phyloP scores from a whole-genome alignment of 1,140 invertebrate species.

The Drosophila ananassae region DNA sequence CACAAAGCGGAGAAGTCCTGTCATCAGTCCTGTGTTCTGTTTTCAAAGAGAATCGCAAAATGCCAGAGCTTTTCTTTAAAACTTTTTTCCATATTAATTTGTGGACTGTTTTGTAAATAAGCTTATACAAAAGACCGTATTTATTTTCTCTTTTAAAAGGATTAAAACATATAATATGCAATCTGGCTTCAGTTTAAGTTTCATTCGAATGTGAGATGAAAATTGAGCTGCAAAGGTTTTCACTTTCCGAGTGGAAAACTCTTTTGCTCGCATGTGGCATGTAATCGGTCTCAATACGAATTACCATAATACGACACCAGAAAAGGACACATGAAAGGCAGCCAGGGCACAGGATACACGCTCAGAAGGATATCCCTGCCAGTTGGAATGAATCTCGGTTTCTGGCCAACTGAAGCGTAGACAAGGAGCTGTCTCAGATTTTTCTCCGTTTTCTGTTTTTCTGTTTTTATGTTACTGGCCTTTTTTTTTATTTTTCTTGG shows the following conservation, averaged over 20 bases:
- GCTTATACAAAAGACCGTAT: background rate
- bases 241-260: background rate
- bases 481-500: background rate
- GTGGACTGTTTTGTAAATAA: too few relatives aligned
- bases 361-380: slow-evolving; percentile 10
- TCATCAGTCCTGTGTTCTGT: slow-evolving; percentile 6
- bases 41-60: background rate
- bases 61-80: background rate
- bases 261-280: slow-evolving; percentile 71
- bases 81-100: background rate
- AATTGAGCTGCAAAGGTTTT: background rate
- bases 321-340: slow-evolving; percentile 33
- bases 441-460: background rate
- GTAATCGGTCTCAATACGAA: slow-evolving; percentile 75
- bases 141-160: background rate
- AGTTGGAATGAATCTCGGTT: slow-evolving; percentile 57
- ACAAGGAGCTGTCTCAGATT: slow-evolving; percentile 38
- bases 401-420: slow-evolving; percentile 53
- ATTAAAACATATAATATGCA: background rate
- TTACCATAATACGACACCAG: slow-evolving; percentile 80
- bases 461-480: background rate
- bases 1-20: slow-evolving; percentile 12
- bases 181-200: too few relatives aligned
- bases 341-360: slow-evolving; percentile 9
- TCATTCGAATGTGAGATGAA: background rate